Evolutionary conservation across 2,797 vertebrate species (phyloP).

Genomic region (Cossypha heuglini): DNA sequence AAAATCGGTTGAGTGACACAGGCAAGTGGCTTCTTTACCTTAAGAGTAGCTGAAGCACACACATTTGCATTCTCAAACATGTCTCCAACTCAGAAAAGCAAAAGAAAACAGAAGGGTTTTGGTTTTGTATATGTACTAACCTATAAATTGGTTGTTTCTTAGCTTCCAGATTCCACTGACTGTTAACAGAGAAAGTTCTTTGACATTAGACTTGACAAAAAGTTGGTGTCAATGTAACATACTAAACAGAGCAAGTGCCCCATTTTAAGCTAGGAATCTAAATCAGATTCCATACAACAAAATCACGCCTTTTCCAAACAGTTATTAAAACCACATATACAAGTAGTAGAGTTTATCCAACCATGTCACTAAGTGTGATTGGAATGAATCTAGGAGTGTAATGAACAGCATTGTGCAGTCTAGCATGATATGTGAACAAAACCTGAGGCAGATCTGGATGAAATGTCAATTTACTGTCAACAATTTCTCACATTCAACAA

Average conservation of each 20-base stretch:
- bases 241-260: fast-evolving
- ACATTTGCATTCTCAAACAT: neutral
- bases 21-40: neutral
- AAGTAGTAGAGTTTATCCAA: neutral
- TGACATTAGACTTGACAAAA: neutral
- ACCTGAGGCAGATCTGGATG: neutral
- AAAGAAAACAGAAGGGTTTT: neutral
- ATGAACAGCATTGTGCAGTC: neutral
- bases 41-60: neutral
- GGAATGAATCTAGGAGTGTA: neutral
- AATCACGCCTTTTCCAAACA: neutral
- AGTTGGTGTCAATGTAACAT: neutral
- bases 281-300: neutral
- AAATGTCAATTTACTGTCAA: neutral
- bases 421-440: neutral
- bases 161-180: neutral
- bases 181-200: neutral
- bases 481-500: neutral
- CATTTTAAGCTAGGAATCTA: neutral
- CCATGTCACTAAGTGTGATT: neutral
- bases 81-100: neutral
- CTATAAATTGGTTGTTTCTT: neutral
- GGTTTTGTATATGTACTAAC: neutral
- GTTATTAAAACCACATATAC: neutral
- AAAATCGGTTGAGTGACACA: neutral